phyloP scores from a whole-genome alignment of 2,888 invertebrate genomes.

The Orchesellides sinensis region DNA sequence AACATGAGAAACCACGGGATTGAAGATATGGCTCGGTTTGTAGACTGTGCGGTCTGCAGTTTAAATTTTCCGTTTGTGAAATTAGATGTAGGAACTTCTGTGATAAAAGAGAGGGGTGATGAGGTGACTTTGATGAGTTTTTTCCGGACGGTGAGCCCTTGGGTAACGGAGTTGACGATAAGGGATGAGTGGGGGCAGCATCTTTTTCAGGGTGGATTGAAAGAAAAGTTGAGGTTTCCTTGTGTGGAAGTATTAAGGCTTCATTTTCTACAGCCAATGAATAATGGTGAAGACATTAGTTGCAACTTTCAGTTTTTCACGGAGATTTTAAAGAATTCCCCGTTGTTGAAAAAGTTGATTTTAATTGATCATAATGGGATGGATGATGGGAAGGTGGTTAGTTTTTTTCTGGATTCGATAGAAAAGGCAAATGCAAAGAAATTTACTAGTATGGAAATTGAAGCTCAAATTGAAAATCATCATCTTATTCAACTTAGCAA shows the following conservation, averaged over 20 bases:
- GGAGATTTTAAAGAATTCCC: constrained; percentile 41
- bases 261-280: constrained; percentile 61
- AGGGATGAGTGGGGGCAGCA: constrained; percentile 66
- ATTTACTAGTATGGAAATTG: constrained; percentile 49
- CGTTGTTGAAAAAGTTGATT: constrained; percentile 42
- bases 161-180: constrained; percentile 52
- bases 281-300: constrained; percentile 25
- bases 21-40: constrained; percentile 63
- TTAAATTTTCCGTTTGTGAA: constrained; percentile 62
- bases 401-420: constrained; percentile 36
- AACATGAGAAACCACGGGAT: constrained; percentile 67
- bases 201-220: constrained; percentile 40
- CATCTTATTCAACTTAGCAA: constrained; percentile 57
- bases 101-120: constrained; percentile 33
- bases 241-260: constrained; percentile 36
- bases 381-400: constrained; percentile 61
- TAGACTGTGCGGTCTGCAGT: constrained; percentile 43
- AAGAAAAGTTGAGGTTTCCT: constrained; percentile 35
- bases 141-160: constrained; percentile 40
- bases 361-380: constrained; percentile 66
- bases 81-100: constrained; percentile 64
- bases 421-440: constrained; percentile 22
- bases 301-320: constrained; percentile 60
- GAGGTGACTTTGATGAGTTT: constrained; percentile 49
- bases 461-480: constrained; percentile 65